Conservation (phyloP, 2,888 invertebrate genomes). For the Lithophane ornitopus region DNA sequence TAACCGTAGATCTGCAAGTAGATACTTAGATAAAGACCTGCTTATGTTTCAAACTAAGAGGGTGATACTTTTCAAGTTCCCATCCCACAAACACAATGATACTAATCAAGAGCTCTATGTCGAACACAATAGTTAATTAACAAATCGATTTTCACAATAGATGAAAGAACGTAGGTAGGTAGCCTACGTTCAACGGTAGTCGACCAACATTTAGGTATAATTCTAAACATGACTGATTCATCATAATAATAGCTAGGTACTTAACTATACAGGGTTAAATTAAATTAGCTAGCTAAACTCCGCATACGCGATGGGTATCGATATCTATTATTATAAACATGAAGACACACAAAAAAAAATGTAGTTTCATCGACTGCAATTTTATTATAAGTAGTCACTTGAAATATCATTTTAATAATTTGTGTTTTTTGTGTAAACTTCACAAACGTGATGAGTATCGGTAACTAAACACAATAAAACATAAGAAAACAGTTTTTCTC, state of each 20-base stretch:
- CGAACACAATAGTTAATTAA: conserved; percentile 37
- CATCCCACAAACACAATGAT: conserved; percentile 47
- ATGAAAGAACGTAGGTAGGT: not conserved
- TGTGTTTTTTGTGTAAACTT: no score
- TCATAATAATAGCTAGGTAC: not conserved
- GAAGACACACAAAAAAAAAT: no score
- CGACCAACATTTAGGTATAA: conserved; percentile 3
- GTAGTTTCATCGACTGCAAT: no score
- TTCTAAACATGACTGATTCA: not conserved
- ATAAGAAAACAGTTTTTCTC: no score
- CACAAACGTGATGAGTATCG: no score
- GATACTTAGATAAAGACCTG: not conserved
- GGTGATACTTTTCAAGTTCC: conserved; percentile 32
- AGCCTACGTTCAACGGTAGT: conserved; percentile 1
- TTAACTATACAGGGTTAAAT: no score
- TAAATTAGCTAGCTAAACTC: no score
- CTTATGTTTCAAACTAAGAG: not conserved
- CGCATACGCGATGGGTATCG: no score
- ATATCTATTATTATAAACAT: no score
- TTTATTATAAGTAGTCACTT: no score
- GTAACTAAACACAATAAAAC: no score
- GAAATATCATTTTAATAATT: no score
- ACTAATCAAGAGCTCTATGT: conserved; percentile 36
- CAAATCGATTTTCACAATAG: conserved; percentile 40
- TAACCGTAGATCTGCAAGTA: not conserved